These are phyloP conservation scores for Amphiprion percula DNA, from an alignment of 2,113 vertebrate genomes.

Conservation along the genomic window DNA sequence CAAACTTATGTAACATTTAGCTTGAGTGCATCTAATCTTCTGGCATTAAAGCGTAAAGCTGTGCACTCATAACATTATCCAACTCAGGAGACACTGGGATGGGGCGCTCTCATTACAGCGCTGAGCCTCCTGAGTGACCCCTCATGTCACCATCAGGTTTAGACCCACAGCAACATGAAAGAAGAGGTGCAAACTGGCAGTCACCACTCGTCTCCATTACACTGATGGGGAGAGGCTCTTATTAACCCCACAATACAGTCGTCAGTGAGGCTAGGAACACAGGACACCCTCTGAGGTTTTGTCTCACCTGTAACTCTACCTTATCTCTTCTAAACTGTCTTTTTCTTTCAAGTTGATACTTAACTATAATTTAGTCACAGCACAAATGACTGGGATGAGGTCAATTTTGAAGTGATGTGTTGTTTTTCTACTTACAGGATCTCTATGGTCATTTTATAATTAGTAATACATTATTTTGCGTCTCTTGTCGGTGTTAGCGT, in stretches of 20 bases:
- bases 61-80: constrained; percentile 56
- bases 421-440: no score
- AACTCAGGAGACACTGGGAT: constrained; percentile 46
- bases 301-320: constrained; percentile 74
- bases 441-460: no score
- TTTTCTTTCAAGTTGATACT: background rate
- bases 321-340: constrained; percentile 36
- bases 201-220: constrained; percentile 76
- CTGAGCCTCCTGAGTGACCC: constrained; percentile 65
- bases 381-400: background rate
- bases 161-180: constrained; percentile 61
- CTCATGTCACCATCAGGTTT: constrained; percentile 69
- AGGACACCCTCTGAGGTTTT: constrained; percentile 71
- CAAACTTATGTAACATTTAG: constrained; percentile 39
- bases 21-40: constrained; percentile 39
- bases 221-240: constrained; percentile 60
- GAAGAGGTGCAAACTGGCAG: constrained; percentile 74
- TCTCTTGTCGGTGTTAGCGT: no score
- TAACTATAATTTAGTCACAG: background rate
- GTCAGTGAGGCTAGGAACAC: constrained; percentile 54
- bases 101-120: constrained; percentile 65
- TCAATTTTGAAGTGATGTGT: background rate
- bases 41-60: constrained; percentile 46
- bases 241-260: constrained; percentile 66
- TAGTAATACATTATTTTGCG: no score